Evolutionary conservation across 92 coral and sea anemone genomes (phyloP).

Genomic region (Ricordea florida): DNA sequence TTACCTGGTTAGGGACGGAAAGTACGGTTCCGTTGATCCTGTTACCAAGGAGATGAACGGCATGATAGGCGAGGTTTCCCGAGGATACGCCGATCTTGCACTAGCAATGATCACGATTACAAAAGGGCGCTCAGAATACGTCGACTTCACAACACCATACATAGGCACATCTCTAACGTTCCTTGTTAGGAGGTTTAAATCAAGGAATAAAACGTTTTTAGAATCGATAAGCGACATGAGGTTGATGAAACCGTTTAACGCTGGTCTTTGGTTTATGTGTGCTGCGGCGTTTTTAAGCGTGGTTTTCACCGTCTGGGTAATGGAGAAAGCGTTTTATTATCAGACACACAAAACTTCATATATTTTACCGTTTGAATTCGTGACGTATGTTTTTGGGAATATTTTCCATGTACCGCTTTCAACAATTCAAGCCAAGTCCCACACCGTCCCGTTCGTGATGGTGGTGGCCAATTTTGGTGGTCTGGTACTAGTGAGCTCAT

Average conservation of each 20-base stretch:
- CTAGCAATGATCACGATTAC: conserved; percentile 82
- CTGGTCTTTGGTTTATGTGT: conserved; percentile 71
- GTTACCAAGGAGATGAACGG: conserved; percentile 76
- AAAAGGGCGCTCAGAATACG: conserved; percentile 70
- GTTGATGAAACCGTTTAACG: conserved; percentile 82
- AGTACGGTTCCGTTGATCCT: conserved; percentile 80
- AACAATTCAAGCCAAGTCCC: conserved; percentile 73
- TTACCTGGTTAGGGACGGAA: conserved; percentile 83
- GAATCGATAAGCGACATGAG: conserved; percentile 73
- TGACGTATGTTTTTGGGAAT: conserved; percentile 88
- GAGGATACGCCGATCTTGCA: conserved; percentile 91
- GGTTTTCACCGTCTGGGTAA: conserved; percentile 62
- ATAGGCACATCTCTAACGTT: conserved; percentile 78
- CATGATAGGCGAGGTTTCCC: conserved; percentile 88
- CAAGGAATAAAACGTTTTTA: conserved; percentile 53
- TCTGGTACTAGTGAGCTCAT: conserved; percentile 80
- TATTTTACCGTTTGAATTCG: conserved; percentile 77
- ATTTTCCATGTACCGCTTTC: conserved; percentile 89
- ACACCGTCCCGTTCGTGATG: conserved; percentile 83
- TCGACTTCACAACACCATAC: conserved; percentile 83
- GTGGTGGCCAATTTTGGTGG: conserved; percentile 82
- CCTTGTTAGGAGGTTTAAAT: conserved; percentile 47
- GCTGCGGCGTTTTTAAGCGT: conserved; percentile 61
- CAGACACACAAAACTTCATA: conserved; percentile 37
- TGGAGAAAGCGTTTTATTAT: conserved; percentile 54